Conservation (phyloP, 2,113 vertebrate genomes). For the Tragelaphus buxtoni region DNA sequence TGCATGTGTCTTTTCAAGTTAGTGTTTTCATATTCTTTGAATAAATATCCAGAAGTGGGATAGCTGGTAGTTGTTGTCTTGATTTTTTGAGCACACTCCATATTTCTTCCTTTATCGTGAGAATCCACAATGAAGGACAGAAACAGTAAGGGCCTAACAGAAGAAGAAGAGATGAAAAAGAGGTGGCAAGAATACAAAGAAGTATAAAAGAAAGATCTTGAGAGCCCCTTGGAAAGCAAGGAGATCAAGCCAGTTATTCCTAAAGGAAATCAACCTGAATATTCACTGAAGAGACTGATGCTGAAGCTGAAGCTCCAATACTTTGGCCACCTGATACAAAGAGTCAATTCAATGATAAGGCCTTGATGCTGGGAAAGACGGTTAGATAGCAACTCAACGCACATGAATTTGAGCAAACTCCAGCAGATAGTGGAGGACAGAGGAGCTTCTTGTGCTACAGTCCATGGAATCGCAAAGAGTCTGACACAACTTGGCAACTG, state of each 20-base stretch:
- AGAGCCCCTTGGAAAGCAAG: not conserved
- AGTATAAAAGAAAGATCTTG: not conserved
- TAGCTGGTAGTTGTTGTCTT: not conserved
- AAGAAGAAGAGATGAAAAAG: not conserved
- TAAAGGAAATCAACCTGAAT: not conserved
- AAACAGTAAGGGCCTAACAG: not conserved
- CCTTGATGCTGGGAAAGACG: not conserved
- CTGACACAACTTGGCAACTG: not conserved
- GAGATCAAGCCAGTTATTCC: not conserved
- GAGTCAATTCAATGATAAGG: not conserved
- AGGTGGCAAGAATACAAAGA: not conserved
- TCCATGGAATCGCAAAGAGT: not conserved
- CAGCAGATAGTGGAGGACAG: not conserved
- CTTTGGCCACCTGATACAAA: not conserved
- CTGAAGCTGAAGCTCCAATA: not conserved
- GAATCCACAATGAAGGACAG: not conserved
- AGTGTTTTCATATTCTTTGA: not conserved
- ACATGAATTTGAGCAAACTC: not conserved
- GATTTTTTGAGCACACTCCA: not conserved
- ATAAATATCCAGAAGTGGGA: not conserved
- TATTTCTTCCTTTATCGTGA: not conserved
- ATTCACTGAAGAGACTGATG: not conserved
- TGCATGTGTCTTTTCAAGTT: not conserved
- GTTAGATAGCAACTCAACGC: not conserved
- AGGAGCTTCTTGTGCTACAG: not conserved